Base-by-base conservation (phyloP, 2,797 vertebrate species). In the Cynopterus sphinx region DNA sequence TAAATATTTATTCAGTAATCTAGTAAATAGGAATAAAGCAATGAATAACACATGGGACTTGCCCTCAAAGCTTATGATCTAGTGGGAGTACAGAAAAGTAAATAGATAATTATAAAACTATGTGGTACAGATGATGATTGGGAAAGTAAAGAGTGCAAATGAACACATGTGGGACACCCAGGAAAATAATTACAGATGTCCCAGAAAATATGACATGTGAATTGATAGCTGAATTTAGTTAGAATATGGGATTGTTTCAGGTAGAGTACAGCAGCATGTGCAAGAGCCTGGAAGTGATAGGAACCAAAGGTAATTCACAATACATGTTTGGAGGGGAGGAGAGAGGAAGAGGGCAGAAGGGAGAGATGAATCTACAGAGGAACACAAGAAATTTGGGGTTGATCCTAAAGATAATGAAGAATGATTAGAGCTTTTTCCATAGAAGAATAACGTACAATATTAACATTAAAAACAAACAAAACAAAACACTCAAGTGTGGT, bases 1-100 rank as follows among this genome's bases (percentile, higher is more conserved):
- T 36, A 91, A 93, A n/a, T 94, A 84, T 85, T 90, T 92, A 90
- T 74, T 91, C 49, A 75, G 36, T 77, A 84, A 77, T 89, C 70
- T 91, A 75, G 65, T 79, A 91, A 93, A 61, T 33, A 91, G 65
- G 33, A 78, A 55, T 43, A 81, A 79, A 90, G 67, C 43, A 82
- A 86, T 91, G 51, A 92, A 41, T 57, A 89, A 57, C 79, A 87
- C 36, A 51, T 61, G 55, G 79, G n/a, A 8, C 33, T 94, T 95
- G 39, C 83, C 74, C 77, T 86, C 89, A 89, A 94, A 84, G 61
- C 63, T 90, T 92, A 49, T 74, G 12, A 26, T 75, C 49, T 94
- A 65, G 12, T 87, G 70, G 33, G 90, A 71, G 43, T 55, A 51
- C 22, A 61, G 65, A 87, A 61, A 84, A 55, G 53, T 51, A 53